Evolutionary conservation across 2,113 vertebrate species (phyloP), one percentile per base, ranked within the genome.

Genomic region (Felis catus): DNA sequence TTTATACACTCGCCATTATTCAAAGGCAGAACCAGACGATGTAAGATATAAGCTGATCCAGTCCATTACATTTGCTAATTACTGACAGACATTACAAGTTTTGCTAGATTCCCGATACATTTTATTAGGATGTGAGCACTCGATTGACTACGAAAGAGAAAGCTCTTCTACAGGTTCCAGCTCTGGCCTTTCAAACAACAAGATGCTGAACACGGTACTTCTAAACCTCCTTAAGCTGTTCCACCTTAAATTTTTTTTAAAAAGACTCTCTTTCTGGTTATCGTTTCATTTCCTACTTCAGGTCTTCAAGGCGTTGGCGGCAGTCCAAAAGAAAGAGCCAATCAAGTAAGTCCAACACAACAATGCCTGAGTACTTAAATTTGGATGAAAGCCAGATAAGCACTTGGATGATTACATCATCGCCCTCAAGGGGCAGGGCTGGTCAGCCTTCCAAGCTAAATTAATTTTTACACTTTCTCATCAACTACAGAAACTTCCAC

Each of bases 381-480:
- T 92, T 99, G 99, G 99, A 98, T 4, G 36, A 7, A 65, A 73
- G 98, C 99, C 99, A 99, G 86, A 68, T 21, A 84, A 66, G 96
- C 97, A 97, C 97, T 97, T 80, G 94, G 95, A 91, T 71, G 98
- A 98, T 99, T 98, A 99, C 98, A 96, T 98, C 96, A 98, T 71
- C 66, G 80, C 79, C 97, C 98, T 97, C 97, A 92, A 93, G 97
- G 97, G 98, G 98, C 95, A 97, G 63, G 68, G 73, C 94, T 96
- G 88, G 98, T 93, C 96, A 98, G 98, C 41, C 48, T 87, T 98
- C 98, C 97, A 95, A 98, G 98, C 98, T 97, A 97, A 98, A 99
- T 97, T 98, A 98, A 99, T 99, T 99, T 98, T 98, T 98, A 98
- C 97, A 98, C 98, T 97, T 97, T 98, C 98, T 98, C 98, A 98